Percentiles rank a stretch among this genome's conserved stretches.
phyloP scores from a whole-genome alignment of 2,797 vertebrate genomes.

The Peromyscus attwateri region DNA sequence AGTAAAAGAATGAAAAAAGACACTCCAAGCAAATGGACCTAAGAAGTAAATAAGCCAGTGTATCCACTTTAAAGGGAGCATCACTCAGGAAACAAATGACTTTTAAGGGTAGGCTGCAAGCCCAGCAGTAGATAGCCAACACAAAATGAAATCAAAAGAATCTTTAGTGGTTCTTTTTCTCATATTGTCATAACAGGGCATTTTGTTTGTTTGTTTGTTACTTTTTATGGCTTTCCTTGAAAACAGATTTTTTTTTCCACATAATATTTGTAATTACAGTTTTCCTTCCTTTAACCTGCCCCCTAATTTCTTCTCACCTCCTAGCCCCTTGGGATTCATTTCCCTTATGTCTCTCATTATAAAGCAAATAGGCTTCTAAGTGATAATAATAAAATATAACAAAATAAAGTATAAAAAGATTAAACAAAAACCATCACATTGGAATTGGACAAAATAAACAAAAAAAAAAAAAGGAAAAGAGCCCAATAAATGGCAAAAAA shows the following conservation, averaged over 20 bases:
- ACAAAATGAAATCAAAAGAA: not conserved
- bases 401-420: not conserved
- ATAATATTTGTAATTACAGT: not conserved
- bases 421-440: not conserved
- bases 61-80: not conserved
- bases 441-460: not conserved
- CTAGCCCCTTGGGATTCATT: not conserved
- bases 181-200: not conserved
- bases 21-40: no score
- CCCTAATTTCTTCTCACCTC: not conserved
- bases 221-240: not conserved
- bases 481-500: not conserved
- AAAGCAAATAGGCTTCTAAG: not conserved
- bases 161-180: not conserved
- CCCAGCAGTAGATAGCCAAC: not conserved
- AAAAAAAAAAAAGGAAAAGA: not conserved
- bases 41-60: not conserved
- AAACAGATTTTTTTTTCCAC: not conserved
- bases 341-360: not conserved
- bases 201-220: not conserved
- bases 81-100: not conserved
- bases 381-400: not conserved
- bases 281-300: not conserved
- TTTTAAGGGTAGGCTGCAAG: not conserved
- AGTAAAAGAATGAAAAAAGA: not conserved